Percentiles rank a stretch among this genome's conserved stretches.
phyloP scores from a whole-genome alignment of 2,113 vertebrate species.

The Microcebus ravelobensis region DNA sequence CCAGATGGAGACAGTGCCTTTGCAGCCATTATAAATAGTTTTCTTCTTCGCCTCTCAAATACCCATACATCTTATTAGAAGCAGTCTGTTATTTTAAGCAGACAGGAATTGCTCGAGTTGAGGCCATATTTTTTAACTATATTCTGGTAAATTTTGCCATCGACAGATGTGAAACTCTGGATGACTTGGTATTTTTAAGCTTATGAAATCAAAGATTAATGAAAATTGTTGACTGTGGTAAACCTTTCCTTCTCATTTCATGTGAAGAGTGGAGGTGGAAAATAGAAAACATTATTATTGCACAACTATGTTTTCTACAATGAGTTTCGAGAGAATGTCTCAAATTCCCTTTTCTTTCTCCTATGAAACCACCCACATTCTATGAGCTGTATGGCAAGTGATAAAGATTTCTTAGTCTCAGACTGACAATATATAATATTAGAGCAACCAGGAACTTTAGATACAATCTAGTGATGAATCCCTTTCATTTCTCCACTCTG shows the following conservation, averaged over 20 bases:
- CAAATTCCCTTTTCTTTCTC: background rate
- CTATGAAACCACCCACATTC: background rate
- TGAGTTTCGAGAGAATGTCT: slow-evolving; percentile 13
- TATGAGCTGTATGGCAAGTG: background rate
- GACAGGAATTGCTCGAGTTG: background rate
- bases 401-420: background rate
- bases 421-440: background rate
- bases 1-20: background rate
- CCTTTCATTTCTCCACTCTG: background rate
- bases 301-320: background rate
- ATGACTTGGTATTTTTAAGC: background rate
- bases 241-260: background rate
- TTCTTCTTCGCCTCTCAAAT: background rate
- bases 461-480: background rate
- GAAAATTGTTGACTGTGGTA: background rate
- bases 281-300: background rate
- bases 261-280: background rate
- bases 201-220: background rate
- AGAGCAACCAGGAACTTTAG: background rate
- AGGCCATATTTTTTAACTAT: background rate
- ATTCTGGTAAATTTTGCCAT: background rate
- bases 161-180: background rate
- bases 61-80: background rate
- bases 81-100: background rate
- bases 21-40: background rate